Evolutionary conservation across 2,113 vertebrate species (phyloP).

Genomic region (Neotragus moschatus): DNA sequence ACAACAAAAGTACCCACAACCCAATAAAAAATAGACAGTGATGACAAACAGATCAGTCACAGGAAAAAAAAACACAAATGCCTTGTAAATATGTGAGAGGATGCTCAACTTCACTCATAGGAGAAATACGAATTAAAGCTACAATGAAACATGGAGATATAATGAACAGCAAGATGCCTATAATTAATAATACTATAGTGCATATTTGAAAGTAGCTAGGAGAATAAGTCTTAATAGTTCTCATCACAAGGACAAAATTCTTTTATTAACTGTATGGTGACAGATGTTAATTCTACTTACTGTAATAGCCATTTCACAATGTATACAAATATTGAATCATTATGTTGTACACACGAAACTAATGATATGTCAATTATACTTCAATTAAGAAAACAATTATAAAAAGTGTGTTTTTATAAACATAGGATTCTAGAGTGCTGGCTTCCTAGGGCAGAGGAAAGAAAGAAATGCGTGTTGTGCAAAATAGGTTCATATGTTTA

Average conservation of each 20-base stretch:
- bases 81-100: neutral
- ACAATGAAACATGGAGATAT: neutral
- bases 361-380: neutral
- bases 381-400: neutral
- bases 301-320: neutral
- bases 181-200: neutral
- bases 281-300: neutral
- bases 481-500: too few relatives aligned
- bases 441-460: too few relatives aligned
- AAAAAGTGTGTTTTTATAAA: too few relatives aligned
- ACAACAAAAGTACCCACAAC: neutral
- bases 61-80: neutral
- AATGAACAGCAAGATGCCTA: neutral
- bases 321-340: neutral
- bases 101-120: neutral
- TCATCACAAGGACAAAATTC: neutral
- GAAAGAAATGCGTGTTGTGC: too few relatives aligned
- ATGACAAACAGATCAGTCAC: neutral
- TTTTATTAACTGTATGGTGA: neutral
- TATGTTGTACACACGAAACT: neutral
- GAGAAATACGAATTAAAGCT: neutral
- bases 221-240: neutral
- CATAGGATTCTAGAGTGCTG: too few relatives aligned
- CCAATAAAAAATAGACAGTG: neutral
- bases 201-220: neutral